phyloP scores from a whole-genome alignment of 1,140 invertebrate genomes.

The Streblospio benedicti region DNA sequence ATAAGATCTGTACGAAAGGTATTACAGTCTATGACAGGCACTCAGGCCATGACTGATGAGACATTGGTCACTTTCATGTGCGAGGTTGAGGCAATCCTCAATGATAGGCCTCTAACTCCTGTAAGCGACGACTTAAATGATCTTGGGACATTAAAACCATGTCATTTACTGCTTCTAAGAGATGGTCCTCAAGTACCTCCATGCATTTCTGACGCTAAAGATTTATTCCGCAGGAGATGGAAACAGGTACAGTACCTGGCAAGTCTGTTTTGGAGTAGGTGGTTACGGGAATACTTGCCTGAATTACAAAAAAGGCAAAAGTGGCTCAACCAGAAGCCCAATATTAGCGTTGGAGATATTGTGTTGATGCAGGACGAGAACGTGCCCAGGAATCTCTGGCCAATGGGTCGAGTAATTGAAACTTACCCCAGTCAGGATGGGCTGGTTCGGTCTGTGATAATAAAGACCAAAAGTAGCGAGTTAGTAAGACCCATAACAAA shows the following conservation, averaged over 20 bases:
- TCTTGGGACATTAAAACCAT: not conserved
- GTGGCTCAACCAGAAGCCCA: not conserved
- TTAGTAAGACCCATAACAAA: too few species aligned
- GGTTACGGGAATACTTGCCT: not conserved
- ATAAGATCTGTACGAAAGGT: not conserved
- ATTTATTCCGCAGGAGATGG: not conserved
- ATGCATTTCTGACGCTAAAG: not conserved
- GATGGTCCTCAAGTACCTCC: not conserved
- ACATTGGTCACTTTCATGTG: not conserved
- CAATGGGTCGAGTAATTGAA: not conserved
- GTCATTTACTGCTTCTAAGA: not conserved
- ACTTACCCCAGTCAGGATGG: not conserved
- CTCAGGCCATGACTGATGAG: too few species aligned
- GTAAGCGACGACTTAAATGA: not conserved
- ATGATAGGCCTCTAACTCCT: constrained; percentile 7
- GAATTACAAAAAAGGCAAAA: not conserved
- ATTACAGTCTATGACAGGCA: too few species aligned
- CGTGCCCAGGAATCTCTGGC: not conserved
- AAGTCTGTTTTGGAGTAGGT: not conserved
- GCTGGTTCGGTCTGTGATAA: not conserved
- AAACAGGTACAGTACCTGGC: not conserved
- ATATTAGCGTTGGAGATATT: not conserved
- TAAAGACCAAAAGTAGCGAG: too few species aligned
- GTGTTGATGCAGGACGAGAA: not conserved
- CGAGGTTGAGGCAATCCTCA: not conserved